These are phyloP conservation scores for Chrysotoxum bicinctum DNA, from an alignment of 2,888 invertebrate genomes.

Conservation along the genomic window DNA sequence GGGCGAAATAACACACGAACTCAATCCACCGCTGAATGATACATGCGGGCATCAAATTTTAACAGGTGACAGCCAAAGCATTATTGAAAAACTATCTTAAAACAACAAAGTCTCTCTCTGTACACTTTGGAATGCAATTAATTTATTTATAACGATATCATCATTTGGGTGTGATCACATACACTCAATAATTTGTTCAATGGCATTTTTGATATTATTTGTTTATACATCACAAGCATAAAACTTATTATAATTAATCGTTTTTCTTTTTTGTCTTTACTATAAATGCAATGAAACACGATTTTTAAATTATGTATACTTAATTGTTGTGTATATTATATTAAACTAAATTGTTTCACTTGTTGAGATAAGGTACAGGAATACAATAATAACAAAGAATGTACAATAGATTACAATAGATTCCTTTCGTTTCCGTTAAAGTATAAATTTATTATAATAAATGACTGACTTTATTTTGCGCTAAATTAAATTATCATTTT, in stretches of 20 bases:
- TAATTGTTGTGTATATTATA: constrained; percentile 69
- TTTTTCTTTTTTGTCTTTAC: constrained; percentile 16
- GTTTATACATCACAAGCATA: constrained; percentile 62
- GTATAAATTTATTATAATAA: constrained; percentile 18
- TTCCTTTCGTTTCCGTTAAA: constrained; percentile 21
- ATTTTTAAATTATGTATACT: constrained; percentile 67
- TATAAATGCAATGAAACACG: constrained; percentile 70
- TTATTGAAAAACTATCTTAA: neutral
- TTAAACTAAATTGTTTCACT: constrained; percentile 66
- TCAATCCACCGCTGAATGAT: no score
- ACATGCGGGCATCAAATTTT: neutral
- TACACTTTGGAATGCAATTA: constrained; percentile 63
- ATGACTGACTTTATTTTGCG: constrained; percentile 37
- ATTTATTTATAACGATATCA: constrained; percentile 57
- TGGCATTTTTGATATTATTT: constrained; percentile 55
- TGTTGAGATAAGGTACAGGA: constrained; percentile 66
- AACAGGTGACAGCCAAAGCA: neutral
- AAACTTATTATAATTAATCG: constrained; percentile 43
- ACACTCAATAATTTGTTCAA: constrained; percentile 53
- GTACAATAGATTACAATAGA: constrained; percentile 68
- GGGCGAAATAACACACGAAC: no score
- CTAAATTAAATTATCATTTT: constrained; percentile 31
- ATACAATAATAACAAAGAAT: constrained; percentile 68
- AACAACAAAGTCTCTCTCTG: neutral
- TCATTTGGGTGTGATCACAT: constrained; percentile 23